A percentile compares a stretch with the other conserved stretches of the same genome.
phyloP scores from a whole-genome alignment of 2,888 invertebrate species.

The Catocala nupta region DNA sequence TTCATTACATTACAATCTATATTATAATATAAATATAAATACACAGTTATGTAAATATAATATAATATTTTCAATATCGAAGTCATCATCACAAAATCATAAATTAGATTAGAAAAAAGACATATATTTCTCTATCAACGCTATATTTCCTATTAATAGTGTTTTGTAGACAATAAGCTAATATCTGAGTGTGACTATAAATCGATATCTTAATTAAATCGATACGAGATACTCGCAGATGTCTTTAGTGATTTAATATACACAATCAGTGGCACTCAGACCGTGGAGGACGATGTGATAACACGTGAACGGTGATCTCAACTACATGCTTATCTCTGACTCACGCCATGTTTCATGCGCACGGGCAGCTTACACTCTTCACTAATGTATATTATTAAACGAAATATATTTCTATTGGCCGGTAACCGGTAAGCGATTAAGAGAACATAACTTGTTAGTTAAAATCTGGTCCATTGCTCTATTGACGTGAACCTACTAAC shows the following conservation, averaged over 20 bases:
- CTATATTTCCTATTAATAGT: conserved; percentile 24
- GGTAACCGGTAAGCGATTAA: too few species aligned
- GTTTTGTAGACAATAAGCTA: conserved; percentile 30
- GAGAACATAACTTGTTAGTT: too few species aligned
- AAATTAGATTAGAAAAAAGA: conserved; percentile 13
- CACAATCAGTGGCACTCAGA: conserved; percentile 18
- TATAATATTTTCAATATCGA: conserved; percentile 4
- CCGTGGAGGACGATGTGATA: conserved; percentile 30
- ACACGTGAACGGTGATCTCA: conserved; percentile 67
- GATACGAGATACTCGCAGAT: conserved; percentile 22
- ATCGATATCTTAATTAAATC: conserved; percentile 45
- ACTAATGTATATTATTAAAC: not conserved
- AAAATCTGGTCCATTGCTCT: too few species aligned
- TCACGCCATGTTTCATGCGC: conserved; percentile 64
- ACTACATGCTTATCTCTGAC: conserved; percentile 77
- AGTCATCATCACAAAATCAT: conserved; percentile 7
- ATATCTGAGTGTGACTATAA: conserved; percentile 30
- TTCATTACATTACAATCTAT: not conserved
- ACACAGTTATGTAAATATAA: not conserved
- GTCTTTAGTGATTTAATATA: conserved; percentile 19
- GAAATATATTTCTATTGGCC: too few species aligned
- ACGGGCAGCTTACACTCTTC: conserved; percentile 37
- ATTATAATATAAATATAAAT: not conserved
- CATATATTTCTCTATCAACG: conserved; percentile 13
- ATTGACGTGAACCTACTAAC: too few species aligned